A percentile compares a stretch with the other conserved stretches of the same genome.
Conservation (phyloP, 2,113 vertebrate species). For the Numenius arquata region DNA sequence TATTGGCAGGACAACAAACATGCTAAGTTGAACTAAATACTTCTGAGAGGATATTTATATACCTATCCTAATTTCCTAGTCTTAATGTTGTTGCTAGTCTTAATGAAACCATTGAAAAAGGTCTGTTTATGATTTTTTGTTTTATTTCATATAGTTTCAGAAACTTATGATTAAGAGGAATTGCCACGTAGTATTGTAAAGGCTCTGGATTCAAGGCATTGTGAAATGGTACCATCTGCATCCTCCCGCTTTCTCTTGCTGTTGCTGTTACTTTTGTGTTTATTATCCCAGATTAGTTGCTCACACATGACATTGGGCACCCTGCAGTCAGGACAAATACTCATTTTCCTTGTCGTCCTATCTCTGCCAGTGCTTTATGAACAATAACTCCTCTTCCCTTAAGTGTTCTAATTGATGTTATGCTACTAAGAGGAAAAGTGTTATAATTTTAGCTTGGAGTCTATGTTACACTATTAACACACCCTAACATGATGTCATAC, state of each 20-base stretch:
- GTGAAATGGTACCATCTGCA: not conserved
- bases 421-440: not conserved
- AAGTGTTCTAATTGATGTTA: not conserved
- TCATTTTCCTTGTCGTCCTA: not conserved
- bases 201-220: not conserved
- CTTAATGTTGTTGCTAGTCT: not conserved
- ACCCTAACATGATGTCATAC: not conserved
- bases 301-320: not conserved
- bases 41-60: not conserved
- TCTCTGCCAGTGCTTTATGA: not conserved
- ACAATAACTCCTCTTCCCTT: not conserved
- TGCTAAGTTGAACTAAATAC: not conserved
- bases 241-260: not conserved
- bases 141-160: not conserved
- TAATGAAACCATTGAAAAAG: not conserved
- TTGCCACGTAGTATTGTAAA: not conserved
- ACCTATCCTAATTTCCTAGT: not conserved
- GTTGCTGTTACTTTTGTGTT: not conserved
- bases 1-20: not conserved
- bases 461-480: not conserved
- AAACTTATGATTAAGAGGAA: not conserved
- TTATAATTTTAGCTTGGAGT: not conserved
- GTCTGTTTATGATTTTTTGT: not conserved
- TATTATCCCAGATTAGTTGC: not conserved
- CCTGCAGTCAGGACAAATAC: not conserved